These are phyloP conservation scores for Oncorhynchus clarkii DNA, from an alignment of 2,113 vertebrate species.

Conservation along the genomic window DNA sequence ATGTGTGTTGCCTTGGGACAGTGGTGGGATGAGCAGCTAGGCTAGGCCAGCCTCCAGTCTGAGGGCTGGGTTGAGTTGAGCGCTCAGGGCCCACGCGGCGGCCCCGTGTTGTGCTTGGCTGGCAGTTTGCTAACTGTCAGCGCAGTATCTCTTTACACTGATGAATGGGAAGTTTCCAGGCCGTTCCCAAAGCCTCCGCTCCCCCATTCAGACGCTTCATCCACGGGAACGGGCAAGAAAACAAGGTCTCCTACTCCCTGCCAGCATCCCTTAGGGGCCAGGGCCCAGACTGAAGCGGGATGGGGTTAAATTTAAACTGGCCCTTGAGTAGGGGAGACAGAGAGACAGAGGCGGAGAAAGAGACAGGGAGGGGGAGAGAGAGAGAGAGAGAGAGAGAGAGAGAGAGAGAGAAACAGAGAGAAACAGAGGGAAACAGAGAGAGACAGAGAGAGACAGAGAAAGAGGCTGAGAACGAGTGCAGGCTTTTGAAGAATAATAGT, in stretches of 20 bases:
- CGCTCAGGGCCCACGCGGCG: conserved; percentile 47
- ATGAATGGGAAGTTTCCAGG: conserved; percentile 76
- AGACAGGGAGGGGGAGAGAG: conserved; percentile 20
- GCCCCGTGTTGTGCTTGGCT: conserved; percentile 74
- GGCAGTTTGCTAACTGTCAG: conserved; percentile 70
- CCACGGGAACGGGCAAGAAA: conserved; percentile 61
- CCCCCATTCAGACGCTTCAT: conserved; percentile 64
- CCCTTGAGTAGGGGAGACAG: conserved; percentile 11
- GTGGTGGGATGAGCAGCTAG: too few relatives aligned
- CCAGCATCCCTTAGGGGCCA: conserved; percentile 41
- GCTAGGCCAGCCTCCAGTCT: neutral
- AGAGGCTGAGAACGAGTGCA: conserved; percentile 32
- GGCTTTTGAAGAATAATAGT: conserved; percentile 25
- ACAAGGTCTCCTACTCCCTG: conserved; percentile 50
- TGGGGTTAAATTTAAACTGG: conserved; percentile 60
- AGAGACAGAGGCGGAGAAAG: neutral
- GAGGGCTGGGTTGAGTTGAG: neutral
- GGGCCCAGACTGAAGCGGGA: conserved; percentile 36
- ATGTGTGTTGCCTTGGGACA: conserved; percentile 3
- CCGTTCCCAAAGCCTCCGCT: conserved; percentile 68
- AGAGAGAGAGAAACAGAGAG: neutral
- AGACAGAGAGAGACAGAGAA: neutral
- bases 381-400: neutral
- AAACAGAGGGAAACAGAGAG: conserved; percentile 12
- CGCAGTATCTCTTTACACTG: conserved; percentile 76